Evolutionary conservation across 2,797 vertebrate species (phyloP).

Genomic region (Muscicapa comitata): DNA sequence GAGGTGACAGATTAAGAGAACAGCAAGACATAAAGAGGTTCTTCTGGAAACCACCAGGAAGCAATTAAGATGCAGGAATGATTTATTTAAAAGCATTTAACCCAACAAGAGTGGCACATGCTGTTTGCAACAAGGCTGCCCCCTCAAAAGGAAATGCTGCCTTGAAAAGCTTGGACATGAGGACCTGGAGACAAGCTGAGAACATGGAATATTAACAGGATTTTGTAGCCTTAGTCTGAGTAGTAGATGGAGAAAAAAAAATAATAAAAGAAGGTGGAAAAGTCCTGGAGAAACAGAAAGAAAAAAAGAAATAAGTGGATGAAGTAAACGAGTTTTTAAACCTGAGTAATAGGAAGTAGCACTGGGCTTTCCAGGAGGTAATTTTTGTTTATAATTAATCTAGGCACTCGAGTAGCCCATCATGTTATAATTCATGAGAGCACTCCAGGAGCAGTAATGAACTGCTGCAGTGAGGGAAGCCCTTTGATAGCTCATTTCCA

Average conservation of each 20-base stretch:
- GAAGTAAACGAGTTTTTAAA: not conserved
- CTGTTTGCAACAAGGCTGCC: slow-evolving; percentile 32
- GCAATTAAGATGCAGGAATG: slow-evolving; percentile 46
- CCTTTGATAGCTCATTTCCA: not conserved
- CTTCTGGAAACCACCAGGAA: slow-evolving; percentile 38
- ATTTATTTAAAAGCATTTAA: slow-evolving; percentile 53
- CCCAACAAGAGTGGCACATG: slow-evolving; percentile 1
- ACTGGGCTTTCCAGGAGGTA: not conserved
- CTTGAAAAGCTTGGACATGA: not conserved
- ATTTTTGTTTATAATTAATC: slow-evolving; percentile 45
- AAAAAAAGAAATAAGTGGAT: not conserved
- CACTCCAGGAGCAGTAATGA: not conserved
- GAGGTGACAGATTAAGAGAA: slow-evolving; percentile 59
- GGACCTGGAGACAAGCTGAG: not conserved
- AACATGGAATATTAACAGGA: not conserved
- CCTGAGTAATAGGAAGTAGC: not conserved
- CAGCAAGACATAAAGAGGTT: slow-evolving; percentile 29
- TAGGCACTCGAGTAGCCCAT: not conserved
- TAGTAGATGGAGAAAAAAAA: not conserved
- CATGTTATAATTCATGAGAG: not conserved
- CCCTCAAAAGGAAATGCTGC: not conserved
- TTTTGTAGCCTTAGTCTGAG: not conserved
- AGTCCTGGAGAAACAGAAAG: not conserved
- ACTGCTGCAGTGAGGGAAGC: not conserved
- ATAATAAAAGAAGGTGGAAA: not conserved